A percentile compares a stretch with the other conserved stretches of the same genome.
phyloP scores from a whole-genome alignment of 2,888 invertebrate species.

The Creontiades dilutus region DNA sequence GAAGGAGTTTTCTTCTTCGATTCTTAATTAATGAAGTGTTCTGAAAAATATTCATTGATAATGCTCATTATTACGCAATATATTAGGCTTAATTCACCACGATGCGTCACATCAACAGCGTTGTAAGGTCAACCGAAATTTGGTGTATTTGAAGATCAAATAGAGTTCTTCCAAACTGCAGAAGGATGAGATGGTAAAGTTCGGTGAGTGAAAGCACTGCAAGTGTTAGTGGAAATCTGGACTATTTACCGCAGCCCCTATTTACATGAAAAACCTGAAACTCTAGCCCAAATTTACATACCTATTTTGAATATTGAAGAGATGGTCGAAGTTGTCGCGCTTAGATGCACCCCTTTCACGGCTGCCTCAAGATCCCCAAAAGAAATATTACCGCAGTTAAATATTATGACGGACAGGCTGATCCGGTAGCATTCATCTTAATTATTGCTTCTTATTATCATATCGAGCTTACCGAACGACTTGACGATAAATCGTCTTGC shows the following conservation, averaged over 20 bases:
- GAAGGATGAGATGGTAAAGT: no score
- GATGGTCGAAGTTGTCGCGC: not conserved
- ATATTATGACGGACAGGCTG: slow-evolving; percentile 25
- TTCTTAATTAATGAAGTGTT: no score
- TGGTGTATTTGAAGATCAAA: no score
- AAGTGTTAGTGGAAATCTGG: not conserved
- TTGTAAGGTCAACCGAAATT: no score
- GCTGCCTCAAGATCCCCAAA: not conserved
- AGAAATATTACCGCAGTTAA: slow-evolving; percentile 1
- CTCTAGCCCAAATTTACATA: slow-evolving; percentile 19
- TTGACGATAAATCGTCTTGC: slow-evolving; percentile 26
- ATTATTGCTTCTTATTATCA: not conserved
- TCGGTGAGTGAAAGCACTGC: no score
- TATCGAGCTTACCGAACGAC: slow-evolving; percentile 26
- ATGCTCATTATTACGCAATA: no score
- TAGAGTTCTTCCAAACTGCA: no score
- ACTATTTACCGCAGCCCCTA: not conserved
- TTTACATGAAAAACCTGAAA: slow-evolving; percentile 6
- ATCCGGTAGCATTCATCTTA: not conserved
- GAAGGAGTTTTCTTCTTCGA: no score
- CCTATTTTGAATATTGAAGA: slow-evolving; percentile 19
- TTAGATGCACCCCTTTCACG: slow-evolving; percentile 4
- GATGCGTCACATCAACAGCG: no score
- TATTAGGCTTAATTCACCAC: no score
- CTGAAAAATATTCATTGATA: no score